Evolutionary conservation across 2,113 vertebrate species (phyloP).

Genomic region (Macquaria australasica): DNA sequence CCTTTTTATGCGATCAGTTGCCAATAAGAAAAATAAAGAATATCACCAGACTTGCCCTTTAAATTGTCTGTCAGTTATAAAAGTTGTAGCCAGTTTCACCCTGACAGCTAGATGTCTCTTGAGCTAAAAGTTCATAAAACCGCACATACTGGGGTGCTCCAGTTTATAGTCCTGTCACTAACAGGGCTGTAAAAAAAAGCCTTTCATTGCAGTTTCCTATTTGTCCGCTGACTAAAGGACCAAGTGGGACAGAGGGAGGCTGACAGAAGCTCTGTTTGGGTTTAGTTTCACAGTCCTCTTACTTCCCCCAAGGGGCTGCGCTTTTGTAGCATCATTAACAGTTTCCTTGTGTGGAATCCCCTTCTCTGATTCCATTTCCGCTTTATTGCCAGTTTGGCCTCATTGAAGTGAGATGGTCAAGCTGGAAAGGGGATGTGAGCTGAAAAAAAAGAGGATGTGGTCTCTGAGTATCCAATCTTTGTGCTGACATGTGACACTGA

Average conservation of each 20-base stretch:
- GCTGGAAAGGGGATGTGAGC: slow-evolving; percentile 83
- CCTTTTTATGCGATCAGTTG: background rate
- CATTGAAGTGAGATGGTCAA: slow-evolving; percentile 65
- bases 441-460: slow-evolving; percentile 80
- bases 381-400: slow-evolving; percentile 64
- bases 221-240: slow-evolving; percentile 22
- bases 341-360: slow-evolving; percentile 71
- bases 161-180: slow-evolving; percentile 2
- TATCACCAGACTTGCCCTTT: background rate
- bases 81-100: background rate
- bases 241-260: slow-evolving; percentile 26
- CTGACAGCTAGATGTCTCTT: background rate
- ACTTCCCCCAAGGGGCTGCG: slow-evolving; percentile 62
- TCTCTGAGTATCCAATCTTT: slow-evolving; percentile 60
- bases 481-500: slow-evolving; percentile 56
- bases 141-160: background rate
- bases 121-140: background rate
- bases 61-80: background rate
- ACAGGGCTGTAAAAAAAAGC: slow-evolving; percentile 19
- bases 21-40: background rate
- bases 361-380: slow-evolving; percentile 73
- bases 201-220: slow-evolving; percentile 6
- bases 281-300: slow-evolving; percentile 66
- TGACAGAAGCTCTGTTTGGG: slow-evolving; percentile 69
- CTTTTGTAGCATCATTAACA: slow-evolving; percentile 68